Conservation (phyloP, 1,140 invertebrate species). For the Tetramorium parvispinum region DNA sequence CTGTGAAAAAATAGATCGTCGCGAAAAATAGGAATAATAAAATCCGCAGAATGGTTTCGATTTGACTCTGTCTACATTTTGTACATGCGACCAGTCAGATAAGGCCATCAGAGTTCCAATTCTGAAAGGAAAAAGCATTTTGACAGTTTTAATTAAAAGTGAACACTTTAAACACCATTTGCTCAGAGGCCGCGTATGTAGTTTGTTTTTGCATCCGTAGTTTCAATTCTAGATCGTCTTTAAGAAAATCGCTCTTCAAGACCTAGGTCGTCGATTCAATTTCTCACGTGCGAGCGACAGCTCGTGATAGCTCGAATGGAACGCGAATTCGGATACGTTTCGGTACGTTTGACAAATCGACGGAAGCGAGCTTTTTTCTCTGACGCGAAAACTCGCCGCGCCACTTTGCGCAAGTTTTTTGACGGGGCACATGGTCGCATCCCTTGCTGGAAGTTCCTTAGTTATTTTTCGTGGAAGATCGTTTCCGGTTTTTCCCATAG, state of each 20-base stretch:
- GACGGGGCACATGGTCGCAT: slow-evolving; percentile 32
- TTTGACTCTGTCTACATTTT: background rate
- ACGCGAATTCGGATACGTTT: slow-evolving; percentile 67
- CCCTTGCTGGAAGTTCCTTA: slow-evolving; percentile 6
- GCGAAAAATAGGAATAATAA: background rate
- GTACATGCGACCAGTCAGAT: background rate
- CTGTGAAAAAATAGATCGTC: no score
- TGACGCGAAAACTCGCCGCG: slow-evolving; percentile 24
- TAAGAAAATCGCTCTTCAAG: slow-evolving; percentile 33
- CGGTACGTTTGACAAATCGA: slow-evolving; percentile 74
- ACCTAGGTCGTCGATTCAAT: slow-evolving; percentile 43
- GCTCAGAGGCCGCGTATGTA: background rate
- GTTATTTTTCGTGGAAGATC: slow-evolving; percentile 57
- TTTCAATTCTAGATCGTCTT: slow-evolving; percentile 12
- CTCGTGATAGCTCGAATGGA: slow-evolving; percentile 66
- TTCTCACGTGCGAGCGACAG: slow-evolving; percentile 56
- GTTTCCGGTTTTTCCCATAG: slow-evolving; percentile 21
- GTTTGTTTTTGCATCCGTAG: background rate
- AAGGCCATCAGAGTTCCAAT: background rate
- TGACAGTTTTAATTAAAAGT: background rate
- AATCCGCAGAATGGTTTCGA: background rate
- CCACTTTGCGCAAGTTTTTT: slow-evolving; percentile 60
- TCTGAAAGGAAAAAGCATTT: background rate
- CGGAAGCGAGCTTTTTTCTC: slow-evolving; percentile 51
- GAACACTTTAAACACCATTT: background rate